Percentiles rank a stretch among this genome's conserved stretches.
Conservation (phyloP, 2,797 vertebrate genomes). For the Antrozous pallidus region DNA sequence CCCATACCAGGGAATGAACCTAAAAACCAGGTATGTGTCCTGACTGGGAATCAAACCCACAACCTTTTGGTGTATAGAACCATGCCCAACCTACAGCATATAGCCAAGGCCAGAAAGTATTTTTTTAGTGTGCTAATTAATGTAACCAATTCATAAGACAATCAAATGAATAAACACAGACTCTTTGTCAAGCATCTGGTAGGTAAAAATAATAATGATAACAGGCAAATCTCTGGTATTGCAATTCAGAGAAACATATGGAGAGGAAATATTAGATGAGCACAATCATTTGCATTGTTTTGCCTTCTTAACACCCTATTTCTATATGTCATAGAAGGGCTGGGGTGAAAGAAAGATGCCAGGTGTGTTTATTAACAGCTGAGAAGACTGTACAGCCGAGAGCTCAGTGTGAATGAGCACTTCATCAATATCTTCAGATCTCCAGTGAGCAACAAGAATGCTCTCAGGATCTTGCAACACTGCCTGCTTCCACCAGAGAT, state of each 20-base stretch:
- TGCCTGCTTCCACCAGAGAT: constrained; percentile 77
- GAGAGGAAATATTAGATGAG: not conserved
- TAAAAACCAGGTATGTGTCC: not conserved
- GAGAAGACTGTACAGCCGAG: not conserved
- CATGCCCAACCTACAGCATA: not conserved
- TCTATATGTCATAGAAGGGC: not conserved
- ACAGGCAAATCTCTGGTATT: not conserved
- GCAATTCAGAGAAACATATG: not conserved
- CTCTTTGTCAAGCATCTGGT: not conserved
- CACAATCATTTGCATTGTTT: not conserved
- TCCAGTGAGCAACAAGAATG: constrained; percentile 46
- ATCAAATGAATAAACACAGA: not conserved
- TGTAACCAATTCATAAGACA: not conserved
- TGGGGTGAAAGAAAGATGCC: not conserved
- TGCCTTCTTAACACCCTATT: not conserved
- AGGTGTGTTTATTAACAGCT: not conserved
- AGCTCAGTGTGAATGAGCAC: not conserved
- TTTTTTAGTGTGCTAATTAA: not conserved
- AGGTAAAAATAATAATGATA: not conserved
- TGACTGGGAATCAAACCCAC: not conserved
- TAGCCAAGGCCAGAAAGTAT: not conserved
- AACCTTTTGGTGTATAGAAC: not conserved
- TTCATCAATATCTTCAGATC: constrained; percentile 41
- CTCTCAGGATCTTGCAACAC: constrained; percentile 70
- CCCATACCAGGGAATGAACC: not conserved